Conservation (phyloP, 2,113 vertebrate species). For the Albula glossodonta region DNA sequence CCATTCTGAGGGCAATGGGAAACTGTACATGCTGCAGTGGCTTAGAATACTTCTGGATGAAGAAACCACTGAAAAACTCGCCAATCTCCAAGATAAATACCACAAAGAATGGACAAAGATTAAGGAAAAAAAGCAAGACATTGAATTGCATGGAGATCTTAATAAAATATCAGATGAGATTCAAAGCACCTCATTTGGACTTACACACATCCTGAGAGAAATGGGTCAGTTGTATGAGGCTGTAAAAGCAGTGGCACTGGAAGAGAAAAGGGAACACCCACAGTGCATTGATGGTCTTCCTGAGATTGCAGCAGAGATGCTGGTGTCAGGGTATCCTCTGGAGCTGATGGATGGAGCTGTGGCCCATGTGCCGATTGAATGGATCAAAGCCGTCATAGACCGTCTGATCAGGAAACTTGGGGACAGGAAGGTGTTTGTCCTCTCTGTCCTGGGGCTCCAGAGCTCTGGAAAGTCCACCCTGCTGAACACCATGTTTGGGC, state of each 20-base stretch:
- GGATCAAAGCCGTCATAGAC: slow-evolving; percentile 69
- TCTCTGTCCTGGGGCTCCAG: slow-evolving; percentile 74
- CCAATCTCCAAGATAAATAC: background rate
- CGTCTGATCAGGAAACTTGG: slow-evolving; percentile 59
- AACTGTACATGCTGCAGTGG: background rate
- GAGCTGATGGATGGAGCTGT: slow-evolving; percentile 77
- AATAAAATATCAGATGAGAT: slow-evolving; percentile 40
- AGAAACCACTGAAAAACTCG: background rate
- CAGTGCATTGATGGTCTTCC: slow-evolving; percentile 16
- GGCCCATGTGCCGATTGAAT: slow-evolving; percentile 71
- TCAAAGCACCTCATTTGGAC: slow-evolving; percentile 49
- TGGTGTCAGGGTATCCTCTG: slow-evolving; percentile 72
- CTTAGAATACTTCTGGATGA: background rate
- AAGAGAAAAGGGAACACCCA: background rate
- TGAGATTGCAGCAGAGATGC: slow-evolving; percentile 55
- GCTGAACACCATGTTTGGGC: slow-evolving; percentile 83
- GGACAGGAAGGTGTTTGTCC: slow-evolving; percentile 62
- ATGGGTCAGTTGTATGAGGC: slow-evolving; percentile 59
- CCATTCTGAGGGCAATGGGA: background rate
- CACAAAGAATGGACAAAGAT: background rate
- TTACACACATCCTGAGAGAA: slow-evolving; percentile 44
- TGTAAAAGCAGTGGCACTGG: slow-evolving; percentile 1
- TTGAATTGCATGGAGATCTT: slow-evolving; percentile 2
- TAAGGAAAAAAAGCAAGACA: no score
- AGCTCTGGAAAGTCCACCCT: slow-evolving; percentile 83